Conservation (phyloP, 2,797 vertebrate genomes). For the Denticeps clupeoides region DNA sequence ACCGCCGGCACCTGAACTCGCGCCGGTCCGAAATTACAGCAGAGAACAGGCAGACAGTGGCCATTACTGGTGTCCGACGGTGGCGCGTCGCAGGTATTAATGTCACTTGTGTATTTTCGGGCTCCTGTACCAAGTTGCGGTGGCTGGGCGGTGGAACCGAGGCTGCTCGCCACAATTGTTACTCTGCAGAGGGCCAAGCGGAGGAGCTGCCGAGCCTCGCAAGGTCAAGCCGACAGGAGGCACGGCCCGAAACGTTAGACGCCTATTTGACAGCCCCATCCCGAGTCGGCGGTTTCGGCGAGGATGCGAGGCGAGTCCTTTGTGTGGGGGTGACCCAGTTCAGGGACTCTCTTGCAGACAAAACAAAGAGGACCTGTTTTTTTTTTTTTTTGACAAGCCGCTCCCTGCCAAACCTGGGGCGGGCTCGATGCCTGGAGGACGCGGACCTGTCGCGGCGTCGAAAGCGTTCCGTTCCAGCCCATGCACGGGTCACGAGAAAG, state of each 20-base stretch:
- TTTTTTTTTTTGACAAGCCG: conserved; percentile 47
- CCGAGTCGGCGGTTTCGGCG: conserved; percentile 34
- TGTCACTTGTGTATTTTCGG: conserved; percentile 20
- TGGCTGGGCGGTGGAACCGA: too few relatives aligned
- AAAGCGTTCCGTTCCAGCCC: too few relatives aligned
- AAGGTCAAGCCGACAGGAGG: conserved; percentile 5
- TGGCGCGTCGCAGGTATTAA: background rate
- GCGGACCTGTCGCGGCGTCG: background rate
- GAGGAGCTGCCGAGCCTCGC: conserved; percentile 1
- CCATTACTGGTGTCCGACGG: too few relatives aligned
- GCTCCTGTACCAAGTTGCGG: too few relatives aligned
- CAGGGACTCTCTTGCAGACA: conserved; percentile 36
- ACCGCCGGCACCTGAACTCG: conserved; percentile 40
- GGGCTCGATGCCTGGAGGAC: conserved; percentile 1
- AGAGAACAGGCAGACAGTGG: conserved; percentile 7
- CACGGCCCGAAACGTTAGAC: background rate
- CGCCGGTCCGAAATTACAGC: conserved; percentile 47
- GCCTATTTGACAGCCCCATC: background rate
- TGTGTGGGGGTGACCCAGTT: conserved; percentile 6
- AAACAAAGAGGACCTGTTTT: conserved; percentile 58
- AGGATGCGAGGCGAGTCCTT: conserved; percentile 48
- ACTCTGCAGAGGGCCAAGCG: background rate
- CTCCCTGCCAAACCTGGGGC: conserved; percentile 31
- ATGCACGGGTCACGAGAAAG: too few relatives aligned
- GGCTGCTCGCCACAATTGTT: background rate